A percentile compares a stretch with the other conserved stretches of the same genome.
Conservation (phyloP, 2,113 vertebrate species). For the Aspidoscelis tigris region DNA sequence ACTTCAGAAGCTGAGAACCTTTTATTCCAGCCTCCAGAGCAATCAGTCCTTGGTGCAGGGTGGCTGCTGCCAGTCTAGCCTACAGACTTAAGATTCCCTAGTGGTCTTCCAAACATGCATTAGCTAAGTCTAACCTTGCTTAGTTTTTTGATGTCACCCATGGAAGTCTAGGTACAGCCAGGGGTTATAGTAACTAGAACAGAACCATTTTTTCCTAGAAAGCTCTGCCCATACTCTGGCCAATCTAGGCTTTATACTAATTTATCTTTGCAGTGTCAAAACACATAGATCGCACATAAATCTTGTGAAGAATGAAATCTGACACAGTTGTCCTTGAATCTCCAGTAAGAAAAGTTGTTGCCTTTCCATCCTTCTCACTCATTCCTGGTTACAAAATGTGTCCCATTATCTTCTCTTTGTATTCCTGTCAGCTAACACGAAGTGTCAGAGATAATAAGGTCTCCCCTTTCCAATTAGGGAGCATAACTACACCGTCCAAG, state of each 20-base stretch:
- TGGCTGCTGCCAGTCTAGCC: too few relatives aligned
- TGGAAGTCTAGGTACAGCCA: neutral
- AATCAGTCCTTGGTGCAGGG: too few relatives aligned
- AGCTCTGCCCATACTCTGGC: neutral
- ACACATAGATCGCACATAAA: conserved; percentile 12
- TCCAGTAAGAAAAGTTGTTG: conserved; percentile 16
- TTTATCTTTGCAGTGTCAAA: neutral
- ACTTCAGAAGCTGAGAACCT: too few relatives aligned
- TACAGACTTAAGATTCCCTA: too few relatives aligned
- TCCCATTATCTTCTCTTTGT: neutral
- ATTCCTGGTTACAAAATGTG: neutral
- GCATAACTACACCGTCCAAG: conserved; percentile 22
- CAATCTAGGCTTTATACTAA: neutral
- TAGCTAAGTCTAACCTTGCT: too few relatives aligned
- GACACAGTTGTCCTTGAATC: conserved; percentile 4
- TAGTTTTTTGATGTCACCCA: too few relatives aligned
- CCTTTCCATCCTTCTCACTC: conserved; percentile 23
- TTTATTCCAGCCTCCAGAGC: too few relatives aligned
- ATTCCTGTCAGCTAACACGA: neutral
- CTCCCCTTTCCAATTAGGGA: conserved; percentile 22
- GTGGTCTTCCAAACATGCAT: too few relatives aligned
- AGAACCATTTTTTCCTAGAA: neutral
- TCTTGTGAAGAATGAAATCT: conserved; percentile 2
- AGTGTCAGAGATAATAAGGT: conserved; percentile 2
- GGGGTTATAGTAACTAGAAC: neutral